Evolutionary conservation across 2,888 invertebrate species (phyloP).

Genomic region (Philereme transversata): DNA sequence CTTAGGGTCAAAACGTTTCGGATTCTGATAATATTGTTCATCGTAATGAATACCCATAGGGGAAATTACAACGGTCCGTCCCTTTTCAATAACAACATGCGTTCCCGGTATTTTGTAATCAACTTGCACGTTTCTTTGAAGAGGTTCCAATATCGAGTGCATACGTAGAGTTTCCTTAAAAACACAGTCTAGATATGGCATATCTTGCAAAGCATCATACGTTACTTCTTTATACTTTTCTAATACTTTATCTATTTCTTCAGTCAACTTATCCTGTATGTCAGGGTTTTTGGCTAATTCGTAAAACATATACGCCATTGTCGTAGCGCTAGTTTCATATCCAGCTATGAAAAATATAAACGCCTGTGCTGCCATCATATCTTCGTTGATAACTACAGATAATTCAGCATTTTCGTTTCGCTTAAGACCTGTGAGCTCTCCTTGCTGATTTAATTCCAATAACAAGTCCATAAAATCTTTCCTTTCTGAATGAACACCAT

Average conservation of each 20-base stretch:
- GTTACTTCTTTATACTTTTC: slow-evolving; percentile 34
- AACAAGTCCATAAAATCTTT: slow-evolving; percentile 8
- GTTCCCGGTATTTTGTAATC: slow-evolving; percentile 62
- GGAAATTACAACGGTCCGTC: slow-evolving; percentile 54
- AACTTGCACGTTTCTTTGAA: slow-evolving; percentile 55
- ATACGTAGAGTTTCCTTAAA: slow-evolving; percentile 67
- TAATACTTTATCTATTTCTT: slow-evolving; percentile 54
- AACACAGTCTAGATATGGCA: slow-evolving; percentile 46
- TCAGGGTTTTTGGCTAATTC: slow-evolving; percentile 61
- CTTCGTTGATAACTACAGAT: slow-evolving; percentile 48
- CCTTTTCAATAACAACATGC: slow-evolving; percentile 56
- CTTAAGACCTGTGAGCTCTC: slow-evolving; percentile 38
- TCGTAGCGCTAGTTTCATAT: slow-evolving; percentile 71
- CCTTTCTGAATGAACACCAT: slow-evolving; percentile 40
- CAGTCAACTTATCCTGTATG: slow-evolving; percentile 58
- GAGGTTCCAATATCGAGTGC: slow-evolving; percentile 66
- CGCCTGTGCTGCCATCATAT: slow-evolving; percentile 62
- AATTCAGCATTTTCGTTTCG: slow-evolving; percentile 35
- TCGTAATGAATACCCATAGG: slow-evolving; percentile 66
- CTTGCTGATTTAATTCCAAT: slow-evolving; percentile 45
- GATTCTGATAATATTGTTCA: slow-evolving; percentile 65
- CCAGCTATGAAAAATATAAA: slow-evolving; percentile 72
- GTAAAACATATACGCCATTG: slow-evolving; percentile 59
- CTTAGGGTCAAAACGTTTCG: slow-evolving; percentile 74
- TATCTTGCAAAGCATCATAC: slow-evolving; percentile 11